phyloP scores from a whole-genome alignment of 2,797 vertebrate species.

The Enteromius paludinosus region DNA sequence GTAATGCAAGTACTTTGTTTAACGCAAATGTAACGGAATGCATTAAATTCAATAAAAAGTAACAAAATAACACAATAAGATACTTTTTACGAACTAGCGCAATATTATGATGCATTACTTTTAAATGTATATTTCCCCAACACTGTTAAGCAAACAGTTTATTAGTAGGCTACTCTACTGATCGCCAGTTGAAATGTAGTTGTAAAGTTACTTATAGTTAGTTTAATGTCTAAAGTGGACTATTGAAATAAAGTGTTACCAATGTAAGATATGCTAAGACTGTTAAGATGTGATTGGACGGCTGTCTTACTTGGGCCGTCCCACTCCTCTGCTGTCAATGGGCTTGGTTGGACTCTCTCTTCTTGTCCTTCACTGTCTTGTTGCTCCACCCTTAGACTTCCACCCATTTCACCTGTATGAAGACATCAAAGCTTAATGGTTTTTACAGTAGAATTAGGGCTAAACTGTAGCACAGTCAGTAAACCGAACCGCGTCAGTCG shows the following conservation, averaged over 20 bases:
- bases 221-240: background rate
- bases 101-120: background rate
- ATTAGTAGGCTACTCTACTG: background rate
- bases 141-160: background rate
- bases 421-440: conserved; percentile 33
- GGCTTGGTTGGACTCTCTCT: conserved; percentile 27
- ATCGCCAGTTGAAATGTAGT: background rate
- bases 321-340: conserved; percentile 50
- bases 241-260: background rate
- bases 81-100: background rate
- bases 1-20: background rate
- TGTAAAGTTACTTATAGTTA: background rate
- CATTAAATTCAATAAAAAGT: too few species aligned
- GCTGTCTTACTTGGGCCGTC: conserved; percentile 63
- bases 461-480: conserved; percentile 1
- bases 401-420: conserved; percentile 44
- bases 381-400: conserved; percentile 40
- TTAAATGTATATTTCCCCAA: background rate
- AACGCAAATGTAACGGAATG: too few species aligned
- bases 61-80: background rate
- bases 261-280: background rate
- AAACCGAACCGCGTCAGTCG: background rate
- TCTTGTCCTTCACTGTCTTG: conserved; percentile 43
- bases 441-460: background rate
- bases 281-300: background rate